A percentile compares a stretch with the other conserved stretches of the same genome.
These are phyloP conservation scores for Miniopterus natalensis DNA, from an alignment of 2,113 vertebrate species.

Conservation along the genomic window DNA sequence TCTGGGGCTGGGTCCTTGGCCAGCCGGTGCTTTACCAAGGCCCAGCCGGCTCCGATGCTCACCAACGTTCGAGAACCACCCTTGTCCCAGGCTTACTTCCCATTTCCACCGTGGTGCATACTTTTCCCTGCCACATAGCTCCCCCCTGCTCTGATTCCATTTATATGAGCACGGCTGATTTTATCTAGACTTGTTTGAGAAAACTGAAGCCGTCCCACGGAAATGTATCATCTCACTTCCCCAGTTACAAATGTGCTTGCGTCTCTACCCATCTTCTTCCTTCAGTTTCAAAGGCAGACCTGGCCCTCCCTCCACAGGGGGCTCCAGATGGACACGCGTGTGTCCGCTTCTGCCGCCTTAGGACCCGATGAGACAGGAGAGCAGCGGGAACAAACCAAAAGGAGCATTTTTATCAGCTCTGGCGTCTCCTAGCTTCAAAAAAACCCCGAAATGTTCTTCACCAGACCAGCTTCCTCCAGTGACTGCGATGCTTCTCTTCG, in stretches of 20 bases:
- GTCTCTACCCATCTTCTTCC: not conserved
- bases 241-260: fast-evolving
- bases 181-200: not conserved
- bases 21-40: not conserved
- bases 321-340: not conserved
- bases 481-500: not conserved
- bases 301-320: not conserved
- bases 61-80: not conserved
- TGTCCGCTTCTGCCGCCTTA: not conserved
- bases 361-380: not conserved
- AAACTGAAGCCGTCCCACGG: not conserved
- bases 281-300: not conserved
- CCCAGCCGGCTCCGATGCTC: too few species aligned
- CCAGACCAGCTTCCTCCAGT: not conserved
- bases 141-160: not conserved
- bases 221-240: not conserved
- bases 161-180: fast-evolving
- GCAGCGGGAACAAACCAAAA: not conserved
- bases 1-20: not conserved
- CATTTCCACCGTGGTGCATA: not conserved
- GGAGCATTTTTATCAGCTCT: not conserved
- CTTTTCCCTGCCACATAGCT: not conserved
- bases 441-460: not conserved
- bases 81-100: not conserved
- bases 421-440: not conserved